Evolutionary conservation across 2,113 vertebrate species (phyloP), one percentile per base, ranked within the genome.

Genomic region (Sander vitreus): DNA sequence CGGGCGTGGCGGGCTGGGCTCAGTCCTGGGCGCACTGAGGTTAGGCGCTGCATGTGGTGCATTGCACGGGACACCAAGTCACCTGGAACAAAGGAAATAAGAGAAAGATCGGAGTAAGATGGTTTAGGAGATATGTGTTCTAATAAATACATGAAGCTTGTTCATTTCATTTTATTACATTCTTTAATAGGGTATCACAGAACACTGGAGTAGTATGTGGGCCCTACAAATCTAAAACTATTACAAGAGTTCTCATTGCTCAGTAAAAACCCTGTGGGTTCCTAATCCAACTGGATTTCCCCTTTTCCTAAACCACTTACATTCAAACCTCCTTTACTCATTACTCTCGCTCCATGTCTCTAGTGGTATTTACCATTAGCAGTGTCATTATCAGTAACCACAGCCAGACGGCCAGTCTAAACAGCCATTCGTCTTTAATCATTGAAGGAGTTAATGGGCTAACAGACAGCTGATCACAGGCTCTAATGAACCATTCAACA

Each of bases 11-110:
- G 96, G 0, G 95, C 94, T 0, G 98, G 98, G 90, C 98, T 99
- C 89, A 96, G 87, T 7, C 98, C 96, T 0, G 97, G 96, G 19
- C 97, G 96, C 55, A 97, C 65, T 0, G 95, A 95, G 86, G 94
- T 97, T 77, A 98, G 93, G 1, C 98, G 97, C 85, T 99, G 98
- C 97, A 99, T 97, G 94, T 99, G 98, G 90, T 99, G 98, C 98
- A 99, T 99, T 7, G 98, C 98, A 0, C 98, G 95, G 0, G 97
- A 99, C 1, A 99, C 98, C 94, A 99, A 85, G 89, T 99, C 98
- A 93, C 98, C 98, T 99, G 92, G 75, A 67, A 16, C 1, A 50
- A 60, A 78, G 48, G 12, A 68, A 66, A 25, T 3, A 43, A 4
- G 13, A 59, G 12, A 55, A 11, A 27, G 58, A 43, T 53, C 5